Evolutionary conservation across 2,797 vertebrate species (phyloP).

Genomic region (Neosilurus hyrtlii): DNA sequence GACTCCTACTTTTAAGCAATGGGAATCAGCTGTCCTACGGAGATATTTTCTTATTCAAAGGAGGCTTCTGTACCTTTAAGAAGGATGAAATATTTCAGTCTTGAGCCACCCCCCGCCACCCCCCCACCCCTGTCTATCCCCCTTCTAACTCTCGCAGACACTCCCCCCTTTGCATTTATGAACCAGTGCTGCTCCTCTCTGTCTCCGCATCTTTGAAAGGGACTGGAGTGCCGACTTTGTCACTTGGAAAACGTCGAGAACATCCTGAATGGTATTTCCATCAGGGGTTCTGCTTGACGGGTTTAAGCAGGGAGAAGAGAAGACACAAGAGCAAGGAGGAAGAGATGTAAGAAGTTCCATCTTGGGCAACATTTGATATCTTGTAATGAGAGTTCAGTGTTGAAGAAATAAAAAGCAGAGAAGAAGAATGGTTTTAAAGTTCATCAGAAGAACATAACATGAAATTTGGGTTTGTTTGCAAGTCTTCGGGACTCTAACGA

Average conservation of each 20-base stretch:
- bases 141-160: conserved; percentile 73
- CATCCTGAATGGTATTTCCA: background rate
- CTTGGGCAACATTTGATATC: background rate
- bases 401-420: background rate
- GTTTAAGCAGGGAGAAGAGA: background rate
- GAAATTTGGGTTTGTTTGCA: conserved; percentile 1
- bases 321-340: conserved; percentile 39
- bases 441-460: conserved; percentile 6
- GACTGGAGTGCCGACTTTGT: conserved; percentile 64
- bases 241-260: background rate
- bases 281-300: conserved; percentile 2
- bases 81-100: conserved; percentile 65
- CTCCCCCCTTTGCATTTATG: conserved; percentile 76
- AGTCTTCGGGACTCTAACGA: background rate
- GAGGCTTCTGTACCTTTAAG: conserved; percentile 80
- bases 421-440: conserved; percentile 21
- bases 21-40: background rate
- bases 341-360: conserved; percentile 31
- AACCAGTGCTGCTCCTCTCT: conserved; percentile 77
- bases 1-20: background rate
- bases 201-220: conserved; percentile 75
- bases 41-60: conserved; percentile 64
- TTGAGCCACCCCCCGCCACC: conserved; percentile 26
- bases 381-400: background rate
- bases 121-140: conserved; percentile 56